Base-by-base conservation (phyloP, 2,888 invertebrate genomes). In the Fragum sueziense region DNA sequence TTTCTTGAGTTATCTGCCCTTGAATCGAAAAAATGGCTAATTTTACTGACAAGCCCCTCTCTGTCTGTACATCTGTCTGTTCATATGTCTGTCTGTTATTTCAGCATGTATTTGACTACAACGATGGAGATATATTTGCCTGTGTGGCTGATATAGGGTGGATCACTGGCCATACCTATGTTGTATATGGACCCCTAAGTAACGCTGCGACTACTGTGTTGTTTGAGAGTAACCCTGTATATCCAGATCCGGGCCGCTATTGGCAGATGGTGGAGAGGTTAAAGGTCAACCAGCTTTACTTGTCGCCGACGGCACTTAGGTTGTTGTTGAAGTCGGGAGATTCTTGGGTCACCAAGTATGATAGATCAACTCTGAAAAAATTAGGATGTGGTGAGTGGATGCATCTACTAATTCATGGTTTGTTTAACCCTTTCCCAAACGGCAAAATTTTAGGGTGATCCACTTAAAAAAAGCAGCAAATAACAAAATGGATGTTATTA, bases 131-230 rank as follows among this genome's bases (percentile, higher is more conserved):
- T 82, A 89, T 91, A 41, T 94, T 93, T 88, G 94, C 93, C 2
- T 94, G 94, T 91, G 93, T 94, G 65, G 94, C 94, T 17, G 94
- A 94, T 85, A 92, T 94, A 70, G 94, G 94, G 37, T 94, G 94
- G 94, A 92, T 93, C 47, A 93, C 93, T 4, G 93, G 93, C 14
- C 93, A 93, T 86, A 91, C 92, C 29, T 94, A 94, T 87, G 93
- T 93, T 14, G 92, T 94, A 20, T 94, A 94, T 87, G 94, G 94
- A n/a, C 94, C 94, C 1, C 90, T 94, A 25, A 89, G 92, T 69
- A 94, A 94, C 85, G 94, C 94, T 2, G 94, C 91, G 31, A 94
- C 94, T 2, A 93, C 94, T 2, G 89, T 94, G 4, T 86, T 94
- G 47, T 94, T 94, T 89, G 94, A 94, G 88, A 93, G 94, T 79